Base-by-base conservation (phyloP, 2,888 invertebrate genomes). In the Helleia helle region DNA sequence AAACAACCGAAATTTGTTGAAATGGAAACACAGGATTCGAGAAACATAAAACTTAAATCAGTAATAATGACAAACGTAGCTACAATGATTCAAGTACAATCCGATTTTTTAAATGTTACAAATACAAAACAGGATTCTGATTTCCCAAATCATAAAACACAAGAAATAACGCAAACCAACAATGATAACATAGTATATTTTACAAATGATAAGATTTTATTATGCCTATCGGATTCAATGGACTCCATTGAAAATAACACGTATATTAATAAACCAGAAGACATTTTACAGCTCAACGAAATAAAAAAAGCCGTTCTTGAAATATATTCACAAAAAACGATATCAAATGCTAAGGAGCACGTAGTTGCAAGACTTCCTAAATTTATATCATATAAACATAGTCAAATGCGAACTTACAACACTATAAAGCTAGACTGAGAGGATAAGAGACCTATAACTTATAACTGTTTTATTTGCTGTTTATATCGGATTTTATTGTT, bases 291-390 rank as follows among this genome's bases (percentile, higher is more conserved):
- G 42, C 65, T 68, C 7, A 65, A 73, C 15, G 76, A 71, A 51
- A 66, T 68, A 0, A 83, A 83, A 30, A 80, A 68, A 43, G 81
- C 80, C 0, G 81, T 81, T 26, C 55, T 83, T 22, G 67, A 77
- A 31, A 72, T 83, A 30, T 81, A 79, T 38, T 62, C 76, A 0
- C 66, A 75, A 39, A 69, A 58, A 43, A 61, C 56, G 3, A 7
- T 54, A 1, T 57, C 61, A 0, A 49, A 55, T 0, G 52, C 55
- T n/a, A 59, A 61, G 0, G 62, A 62, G n/a, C 58, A 52, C 43
- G 49, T 69, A 0, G 65, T 79, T 1, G 70, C 74, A 0, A 75
- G 66, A 37, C 49, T 81, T 8, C 81, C 81, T 0, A 77, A 73
- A 51, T 76, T 72, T 40, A 52, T 65, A n/a, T 56, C 56, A 4